Conservation (phyloP, 2,113 vertebrate species). For the Ranitomeya variabilis region DNA sequence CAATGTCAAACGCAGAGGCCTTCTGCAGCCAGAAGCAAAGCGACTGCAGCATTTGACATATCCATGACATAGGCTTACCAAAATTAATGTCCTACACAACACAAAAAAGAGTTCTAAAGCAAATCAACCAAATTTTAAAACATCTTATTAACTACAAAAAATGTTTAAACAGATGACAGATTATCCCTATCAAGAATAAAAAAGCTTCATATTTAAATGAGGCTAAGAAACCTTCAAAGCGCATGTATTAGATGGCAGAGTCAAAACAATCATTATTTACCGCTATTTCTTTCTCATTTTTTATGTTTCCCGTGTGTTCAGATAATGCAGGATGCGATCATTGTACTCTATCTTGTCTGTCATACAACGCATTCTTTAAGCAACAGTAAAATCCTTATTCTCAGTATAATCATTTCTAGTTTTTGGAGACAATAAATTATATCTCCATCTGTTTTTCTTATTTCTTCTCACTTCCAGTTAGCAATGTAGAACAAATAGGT, state of each 20-base stretch:
- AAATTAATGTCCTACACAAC: not conserved
- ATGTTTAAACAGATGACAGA: not conserved
- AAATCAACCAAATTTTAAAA: not conserved
- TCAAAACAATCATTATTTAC: conserved; percentile 2
- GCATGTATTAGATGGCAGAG: not conserved
- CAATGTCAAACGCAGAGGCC: too few relatives aligned
- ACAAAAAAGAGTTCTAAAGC: not conserved
- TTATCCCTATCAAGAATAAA: not conserved
- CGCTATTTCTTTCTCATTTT: not conserved
- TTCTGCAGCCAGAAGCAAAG: too few relatives aligned
- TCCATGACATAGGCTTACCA: not conserved
- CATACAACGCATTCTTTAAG: conserved; percentile 48
- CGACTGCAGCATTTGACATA: too few relatives aligned
- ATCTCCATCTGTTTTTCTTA: conserved; percentile 50
- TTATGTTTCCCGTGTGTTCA: conserved; percentile 34
- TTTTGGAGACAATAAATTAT: conserved; percentile 55
- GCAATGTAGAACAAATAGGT: conserved; percentile 48
- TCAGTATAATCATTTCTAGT: conserved; percentile 47
- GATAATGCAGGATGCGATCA: conserved; percentile 4
- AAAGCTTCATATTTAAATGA: not conserved
- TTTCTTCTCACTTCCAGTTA: conserved; percentile 29
- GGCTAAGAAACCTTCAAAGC: not conserved
- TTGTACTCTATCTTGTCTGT: conserved; percentile 28
- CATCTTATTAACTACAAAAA: not conserved
- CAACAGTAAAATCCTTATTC: conserved; percentile 39